Conservation (phyloP, 2,888 invertebrate species). For the Cephus runcator region DNA sequence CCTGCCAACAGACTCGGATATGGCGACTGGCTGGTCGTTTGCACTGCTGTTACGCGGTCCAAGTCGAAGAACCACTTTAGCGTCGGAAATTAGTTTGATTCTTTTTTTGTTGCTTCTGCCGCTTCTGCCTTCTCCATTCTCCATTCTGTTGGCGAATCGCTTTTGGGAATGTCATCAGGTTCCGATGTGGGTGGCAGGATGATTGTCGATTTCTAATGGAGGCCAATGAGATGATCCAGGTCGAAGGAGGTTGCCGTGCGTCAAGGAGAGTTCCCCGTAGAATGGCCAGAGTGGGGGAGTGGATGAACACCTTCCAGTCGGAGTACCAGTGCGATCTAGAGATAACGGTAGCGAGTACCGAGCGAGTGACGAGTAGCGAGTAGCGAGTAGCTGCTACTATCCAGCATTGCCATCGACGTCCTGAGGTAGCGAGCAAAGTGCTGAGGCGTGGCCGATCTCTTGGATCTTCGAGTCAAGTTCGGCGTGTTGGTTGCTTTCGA, state of each 20-base stretch:
- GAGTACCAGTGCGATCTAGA: too few species aligned
- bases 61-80: constrained; percentile 25
- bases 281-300: too few species aligned
- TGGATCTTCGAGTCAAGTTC: constrained; percentile 34
- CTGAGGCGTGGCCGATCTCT: constrained; percentile 63
- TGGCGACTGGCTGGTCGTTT: neutral
- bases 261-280: too few species aligned
- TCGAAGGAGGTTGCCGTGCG: too few species aligned
- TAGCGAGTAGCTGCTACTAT: neutral
- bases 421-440: constrained; percentile 55
- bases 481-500: neutral
- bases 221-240: too few species aligned
- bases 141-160: neutral
- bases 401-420: constrained; percentile 12
- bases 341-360: too few species aligned
- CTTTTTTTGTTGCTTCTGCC: neutral
- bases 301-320: too few species aligned
- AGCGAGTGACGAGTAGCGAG: too few species aligned
- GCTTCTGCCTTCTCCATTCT: neutral
- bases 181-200: constrained; percentile 7
- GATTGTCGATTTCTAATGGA: neutral
- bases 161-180: neutral
- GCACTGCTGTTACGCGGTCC: constrained; percentile 30
- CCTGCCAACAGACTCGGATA: neutral
- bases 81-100: constrained; percentile 16